These are phyloP conservation scores for Eupithecia subumbrata DNA, from an alignment of 2,888 invertebrate genomes.

Conservation along the genomic window DNA sequence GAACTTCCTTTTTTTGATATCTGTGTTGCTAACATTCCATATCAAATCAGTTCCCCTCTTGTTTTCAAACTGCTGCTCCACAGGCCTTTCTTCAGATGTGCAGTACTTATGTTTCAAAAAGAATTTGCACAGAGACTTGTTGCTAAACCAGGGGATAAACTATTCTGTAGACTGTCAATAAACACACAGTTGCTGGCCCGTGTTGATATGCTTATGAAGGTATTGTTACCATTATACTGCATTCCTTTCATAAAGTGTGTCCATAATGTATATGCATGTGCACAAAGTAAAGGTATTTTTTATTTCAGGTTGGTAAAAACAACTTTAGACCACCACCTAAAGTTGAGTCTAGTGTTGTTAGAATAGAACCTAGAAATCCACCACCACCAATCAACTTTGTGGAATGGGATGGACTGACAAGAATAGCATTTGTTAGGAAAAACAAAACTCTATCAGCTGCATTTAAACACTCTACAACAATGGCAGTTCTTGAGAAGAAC, in stretches of 20 bases:
- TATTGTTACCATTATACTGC: background rate
- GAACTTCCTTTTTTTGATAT: constrained; percentile 98
- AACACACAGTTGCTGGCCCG: constrained; percentile 98
- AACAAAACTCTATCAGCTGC: constrained; percentile 97
- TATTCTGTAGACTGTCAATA: constrained; percentile 97
- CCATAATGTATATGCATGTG: background rate
- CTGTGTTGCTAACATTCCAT: constrained; percentile 99
- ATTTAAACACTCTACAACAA: constrained; percentile 93
- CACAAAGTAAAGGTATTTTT: background rate
- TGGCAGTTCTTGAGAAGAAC: constrained; percentile 95
- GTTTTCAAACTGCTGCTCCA: constrained; percentile 97
- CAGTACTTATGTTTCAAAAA: constrained; percentile 98
- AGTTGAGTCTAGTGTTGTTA: constrained; percentile 98
- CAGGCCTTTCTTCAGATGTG: constrained; percentile 93
- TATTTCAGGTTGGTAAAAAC: constrained; percentile 94
- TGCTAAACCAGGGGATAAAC: constrained; percentile 98
- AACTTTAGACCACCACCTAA: constrained; percentile 99
- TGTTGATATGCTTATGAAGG: constrained; percentile 98
- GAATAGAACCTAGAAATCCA: constrained; percentile 98
- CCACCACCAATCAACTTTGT: constrained; percentile 97
- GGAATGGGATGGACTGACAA: constrained; percentile 99
- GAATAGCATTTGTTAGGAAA: constrained; percentile 97
- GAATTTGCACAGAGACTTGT: constrained; percentile 99
- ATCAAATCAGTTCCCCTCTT: constrained; percentile 98
- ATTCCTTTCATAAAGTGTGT: background rate